These are phyloP conservation scores for Bombyx mori DNA, from an alignment of 1,140 invertebrate genomes.

Conservation along the genomic window ASM3026992v2 NC_085129.1:17627001-17627500, in stretches of 20 bases:
- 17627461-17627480: too few species aligned
- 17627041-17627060: neutral
- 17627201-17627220: conserved; percentile 42
- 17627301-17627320: conserved; percentile 34
- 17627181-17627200: conserved; percentile 37
- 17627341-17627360: too few species aligned
- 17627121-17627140: conserved; percentile 38
- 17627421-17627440: too few species aligned
- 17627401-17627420: too few species aligned
- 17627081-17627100: neutral
- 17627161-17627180: conserved; percentile 41
- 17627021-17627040: too few species aligned
- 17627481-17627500: too few species aligned
- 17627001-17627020: too few species aligned
- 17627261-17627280: conserved; percentile 46
- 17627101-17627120: conserved; percentile 37
- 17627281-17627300: conserved; percentile 42
- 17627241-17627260: conserved; percentile 51
- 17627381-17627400: too few species aligned
- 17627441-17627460: too few species aligned
- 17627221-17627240: conserved; percentile 43
- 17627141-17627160: conserved; percentile 50
- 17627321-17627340: neutral
- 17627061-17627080: neutral
- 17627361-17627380: too few species aligned